Percentiles rank a stretch among this genome's conserved stretches.
These are phyloP conservation scores for Desmophyllum pertusum DNA, from an alignment of 92 coral and sea anemone species.

Conservation along the genomic window DNA sequence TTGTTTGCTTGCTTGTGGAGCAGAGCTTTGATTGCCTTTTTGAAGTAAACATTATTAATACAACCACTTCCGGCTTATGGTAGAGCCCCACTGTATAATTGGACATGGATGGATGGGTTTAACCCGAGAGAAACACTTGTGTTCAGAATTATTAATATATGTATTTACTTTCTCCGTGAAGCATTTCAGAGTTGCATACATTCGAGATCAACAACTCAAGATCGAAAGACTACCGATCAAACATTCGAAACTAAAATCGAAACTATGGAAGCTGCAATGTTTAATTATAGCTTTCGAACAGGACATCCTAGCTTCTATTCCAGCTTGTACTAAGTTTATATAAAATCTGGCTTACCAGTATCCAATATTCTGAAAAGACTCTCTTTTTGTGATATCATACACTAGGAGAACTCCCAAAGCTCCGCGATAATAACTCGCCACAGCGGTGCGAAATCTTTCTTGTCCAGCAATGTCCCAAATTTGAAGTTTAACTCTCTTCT, in stretches of 20 bases:
- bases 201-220: not conserved
- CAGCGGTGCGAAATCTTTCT: slow-evolving; percentile 78
- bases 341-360: slow-evolving; percentile 66
- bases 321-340: too few species aligned
- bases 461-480: slow-evolving; percentile 92
- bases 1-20: too few species aligned
- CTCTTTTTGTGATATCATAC: slow-evolving; percentile 80
- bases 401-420: slow-evolving; percentile 77
- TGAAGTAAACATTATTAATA: too few species aligned
- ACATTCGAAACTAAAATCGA: not conserved
- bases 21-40: too few species aligned
- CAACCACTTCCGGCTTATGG: too few species aligned
- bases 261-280: too few species aligned
- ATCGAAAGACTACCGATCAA: not conserved
- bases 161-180: not conserved
- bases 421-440: slow-evolving; percentile 75
- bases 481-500: slow-evolving; percentile 74
- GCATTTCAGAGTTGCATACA: not conserved
- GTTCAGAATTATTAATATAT: too few species aligned
- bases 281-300: too few species aligned
- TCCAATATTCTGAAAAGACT: slow-evolving; percentile 74
- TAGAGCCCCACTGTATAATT: too few species aligned
- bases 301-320: too few species aligned
- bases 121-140: not conserved
- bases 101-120: not conserved